Percentiles rank a stretch among this genome's conserved stretches.
Evolutionary conservation across 2,888 invertebrate species (phyloP).

Genomic region (Caenorhabditis sp.): DNA sequence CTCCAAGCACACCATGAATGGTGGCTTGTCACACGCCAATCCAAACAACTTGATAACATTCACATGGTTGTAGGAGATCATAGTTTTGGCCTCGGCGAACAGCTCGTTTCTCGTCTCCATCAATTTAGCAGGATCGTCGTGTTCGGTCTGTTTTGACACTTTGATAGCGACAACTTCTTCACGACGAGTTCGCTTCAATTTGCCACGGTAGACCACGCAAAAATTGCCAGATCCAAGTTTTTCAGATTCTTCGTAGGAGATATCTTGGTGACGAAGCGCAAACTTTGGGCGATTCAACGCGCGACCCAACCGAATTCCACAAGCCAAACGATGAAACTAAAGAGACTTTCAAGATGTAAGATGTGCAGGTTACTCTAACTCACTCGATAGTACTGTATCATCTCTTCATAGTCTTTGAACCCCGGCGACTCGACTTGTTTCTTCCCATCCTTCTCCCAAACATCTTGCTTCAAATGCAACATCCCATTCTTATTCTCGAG

Average conservation of each 20-base stretch:
- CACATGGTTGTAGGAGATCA: slow-evolving; percentile 47
- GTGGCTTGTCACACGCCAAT: slow-evolving; percentile 95
- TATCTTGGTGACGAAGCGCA: slow-evolving; percentile 17
- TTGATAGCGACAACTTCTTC: slow-evolving; percentile 61
- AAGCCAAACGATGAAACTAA: slow-evolving; percentile 31
- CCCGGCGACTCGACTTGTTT: slow-evolving; percentile 9
- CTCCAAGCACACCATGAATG: slow-evolving; percentile 99
- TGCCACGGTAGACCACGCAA: slow-evolving; percentile 41
- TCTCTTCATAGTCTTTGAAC: slow-evolving; percentile 12
- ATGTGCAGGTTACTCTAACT: too few species aligned
- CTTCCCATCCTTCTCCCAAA: slow-evolving; percentile 4
- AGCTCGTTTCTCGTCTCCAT: slow-evolving; percentile 52
- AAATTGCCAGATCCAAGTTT: slow-evolving; percentile 45
- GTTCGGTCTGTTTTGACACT: slow-evolving; percentile 33
- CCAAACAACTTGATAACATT: slow-evolving; percentile 81
- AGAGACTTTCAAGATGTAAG: too few species aligned
- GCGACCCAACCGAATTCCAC: slow-evolving; percentile 18
- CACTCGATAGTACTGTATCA: slow-evolving; percentile 17
- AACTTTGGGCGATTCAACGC: slow-evolving; percentile 23
- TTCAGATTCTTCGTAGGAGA: slow-evolving; percentile 19
- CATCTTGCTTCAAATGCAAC: slow-evolving; percentile 17
- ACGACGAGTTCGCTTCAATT: slow-evolving; percentile 3
- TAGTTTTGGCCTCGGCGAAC: slow-evolving; percentile 56
- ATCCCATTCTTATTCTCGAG: slow-evolving; percentile 3
- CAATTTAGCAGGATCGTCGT: slow-evolving; percentile 44